Evolutionary conservation across 2,888 invertebrate genomes (phyloP), one percentile per base, ranked within the genome.

Genomic region (Acronicta alni): DNA sequence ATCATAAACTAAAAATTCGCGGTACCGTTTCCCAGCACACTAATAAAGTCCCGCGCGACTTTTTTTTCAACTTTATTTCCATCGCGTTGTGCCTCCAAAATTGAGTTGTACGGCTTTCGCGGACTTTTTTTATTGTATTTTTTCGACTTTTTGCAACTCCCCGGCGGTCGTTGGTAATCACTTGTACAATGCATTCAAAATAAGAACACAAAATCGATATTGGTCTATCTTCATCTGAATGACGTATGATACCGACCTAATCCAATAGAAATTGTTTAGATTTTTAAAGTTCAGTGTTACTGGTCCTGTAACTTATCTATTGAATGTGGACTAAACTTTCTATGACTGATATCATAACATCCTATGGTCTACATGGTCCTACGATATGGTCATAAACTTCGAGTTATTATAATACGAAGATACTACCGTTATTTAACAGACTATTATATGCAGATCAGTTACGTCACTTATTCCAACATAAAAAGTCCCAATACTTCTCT

Each of bases 71-170:
- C 77, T 86, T 92, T 91, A 88, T 91, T 91, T 90, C 84, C 84
- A 82, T 80, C 85, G 89, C 84, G 86, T 70, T 89, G 90, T 83
- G 90, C 89, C 90, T 90, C 93, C 93, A 92, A 93, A 93, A 93
- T 93, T 93, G 93, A 93, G 93, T 92, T 93, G 93, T 93, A 89
- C 89, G 85, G 85, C 83, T 88, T 89, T 89, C 86, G 90, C 85
- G 82, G 75, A 65, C 69, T 80, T 83, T 87, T 87, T 83, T 35
- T 35, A 35, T 72, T 70, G 44, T 67, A 58, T 73, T 75, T 78
- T 72, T 77, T 87, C 82, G 59, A 64, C 84, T 85, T 89, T 90
- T 91, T 90, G 86, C 79, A 81, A 73, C 87, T 86, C 84, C 85
- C 85, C 81, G 93, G 92, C 92, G 93, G 92, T 90, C 92, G 75